phyloP scores from a whole-genome alignment of 2,888 invertebrate species.

The Morinoia aosen region DNA sequence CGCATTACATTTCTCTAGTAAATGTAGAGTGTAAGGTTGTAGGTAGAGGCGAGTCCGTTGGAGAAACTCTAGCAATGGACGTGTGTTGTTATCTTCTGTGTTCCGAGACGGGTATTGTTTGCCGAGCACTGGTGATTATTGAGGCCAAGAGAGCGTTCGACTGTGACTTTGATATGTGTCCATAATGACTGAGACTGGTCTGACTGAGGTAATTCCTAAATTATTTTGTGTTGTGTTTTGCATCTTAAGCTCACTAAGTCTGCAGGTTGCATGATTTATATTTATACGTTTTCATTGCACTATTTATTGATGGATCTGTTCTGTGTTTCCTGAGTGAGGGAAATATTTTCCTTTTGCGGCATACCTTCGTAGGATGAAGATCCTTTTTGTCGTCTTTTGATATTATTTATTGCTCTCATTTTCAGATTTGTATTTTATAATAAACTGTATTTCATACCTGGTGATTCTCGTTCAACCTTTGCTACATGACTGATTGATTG shows the following conservation, averaged over 20 bases:
- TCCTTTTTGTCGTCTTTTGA: background rate
- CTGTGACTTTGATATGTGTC: background rate
- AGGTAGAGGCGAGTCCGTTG: background rate
- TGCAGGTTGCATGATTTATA: background rate
- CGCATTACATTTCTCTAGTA: background rate
- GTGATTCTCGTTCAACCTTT: background rate
- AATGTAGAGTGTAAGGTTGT: background rate
- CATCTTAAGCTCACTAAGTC: background rate
- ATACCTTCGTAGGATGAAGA: background rate
- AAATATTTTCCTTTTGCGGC: background rate
- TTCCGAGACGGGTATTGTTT: background rate
- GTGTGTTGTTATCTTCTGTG: background rate
- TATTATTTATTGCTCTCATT: background rate
- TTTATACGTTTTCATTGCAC: slow-evolving; percentile 2
- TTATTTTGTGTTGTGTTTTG: background rate
- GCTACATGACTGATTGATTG: too few species aligned
- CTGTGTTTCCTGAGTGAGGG: background rate
- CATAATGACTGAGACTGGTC: background rate
- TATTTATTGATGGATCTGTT: slow-evolving; percentile 17
- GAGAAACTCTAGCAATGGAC: background rate
- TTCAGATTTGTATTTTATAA: background rate
- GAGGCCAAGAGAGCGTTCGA: background rate
- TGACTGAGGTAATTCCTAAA: background rate
- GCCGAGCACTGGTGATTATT: background rate
- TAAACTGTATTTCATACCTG: background rate